Evolutionary conservation across 2,888 invertebrate species (phyloP), one percentile per base, ranked within the genome.

Genomic region (Dolichopus griseipennis): DNA sequence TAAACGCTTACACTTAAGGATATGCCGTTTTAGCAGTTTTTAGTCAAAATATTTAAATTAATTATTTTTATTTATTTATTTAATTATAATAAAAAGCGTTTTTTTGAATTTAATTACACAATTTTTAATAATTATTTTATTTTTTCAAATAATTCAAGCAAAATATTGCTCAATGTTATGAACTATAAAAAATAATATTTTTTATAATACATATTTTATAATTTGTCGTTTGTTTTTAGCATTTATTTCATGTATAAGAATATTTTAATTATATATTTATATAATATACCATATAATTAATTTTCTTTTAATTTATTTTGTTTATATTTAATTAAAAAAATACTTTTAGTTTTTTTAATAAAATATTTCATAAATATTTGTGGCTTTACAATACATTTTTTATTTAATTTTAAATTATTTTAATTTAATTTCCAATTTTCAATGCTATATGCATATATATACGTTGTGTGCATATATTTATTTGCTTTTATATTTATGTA

Each of bases 341-440:
- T 52, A 52, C 18, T 52, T 52, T 52, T 52, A 12, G 9, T 52
- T 52, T 12, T 52, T 15, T 52, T 52, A 52, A 12, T 52, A 52
- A 52, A 52, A 52, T 52, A 52, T 52, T 52, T 12, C 52, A 52
- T 52, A 52, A 52, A 52, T 52, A 52, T 52, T 52, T 52, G 52
- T 52, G 52, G 52, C 52, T 52, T 43, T n/a, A n/a, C 27, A 27
- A 27, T 27, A 27, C 27, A 27, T 27, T 27, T 27, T 27, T 15
- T 52, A 52, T 52, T 52, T 52, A 12, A 12, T 18, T 52, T 52
- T 52, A 6, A 12, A 15, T 4, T 52, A 15, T 52, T 52, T 52
- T n/a, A 4, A 52, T 52, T 18, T 52, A 52, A 18, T 52, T 52
- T 18, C 1, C 1, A 7, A 18, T 41, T 6, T 12, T 5, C 15